phyloP scores from a whole-genome alignment of 2,797 vertebrate species.

The Varecia variegata region DNA sequence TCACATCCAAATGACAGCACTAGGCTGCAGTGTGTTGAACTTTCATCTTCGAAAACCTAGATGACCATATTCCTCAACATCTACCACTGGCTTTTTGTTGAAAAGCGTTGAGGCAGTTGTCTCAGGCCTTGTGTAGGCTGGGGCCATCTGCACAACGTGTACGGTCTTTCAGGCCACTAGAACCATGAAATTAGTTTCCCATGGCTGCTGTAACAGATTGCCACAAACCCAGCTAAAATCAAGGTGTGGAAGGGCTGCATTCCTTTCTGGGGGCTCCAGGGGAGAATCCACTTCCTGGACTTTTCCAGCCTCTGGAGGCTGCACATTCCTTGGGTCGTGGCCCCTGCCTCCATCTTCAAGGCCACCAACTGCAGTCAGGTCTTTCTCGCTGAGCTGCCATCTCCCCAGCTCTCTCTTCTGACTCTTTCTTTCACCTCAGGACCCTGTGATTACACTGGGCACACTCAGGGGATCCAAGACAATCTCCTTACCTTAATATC shows the following conservation, averaged over 20 bases:
- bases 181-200: no score
- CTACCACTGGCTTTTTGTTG: not conserved
- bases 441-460: not conserved
- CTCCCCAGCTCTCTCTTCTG: not conserved
- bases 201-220: not conserved
- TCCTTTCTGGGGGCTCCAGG: not conserved
- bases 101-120: not conserved
- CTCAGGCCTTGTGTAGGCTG: no score
- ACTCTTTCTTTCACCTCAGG: not conserved
- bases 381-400: no score
- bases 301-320: not conserved
- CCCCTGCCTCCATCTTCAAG: not conserved
- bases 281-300: not conserved
- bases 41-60: not conserved
- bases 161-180: not conserved
- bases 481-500: not conserved
- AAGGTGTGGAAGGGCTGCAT: not conserved
- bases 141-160: rapidly evolving
- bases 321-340: no score
- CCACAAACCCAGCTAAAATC: not conserved
- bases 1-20: not conserved
- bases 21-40: not conserved
- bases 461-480: not conserved
- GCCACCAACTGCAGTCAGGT: not conserved
- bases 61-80: not conserved